Evolutionary conservation across 2,888 invertebrate genomes (phyloP).

Genomic region (Gandaritis pyraliata): DNA sequence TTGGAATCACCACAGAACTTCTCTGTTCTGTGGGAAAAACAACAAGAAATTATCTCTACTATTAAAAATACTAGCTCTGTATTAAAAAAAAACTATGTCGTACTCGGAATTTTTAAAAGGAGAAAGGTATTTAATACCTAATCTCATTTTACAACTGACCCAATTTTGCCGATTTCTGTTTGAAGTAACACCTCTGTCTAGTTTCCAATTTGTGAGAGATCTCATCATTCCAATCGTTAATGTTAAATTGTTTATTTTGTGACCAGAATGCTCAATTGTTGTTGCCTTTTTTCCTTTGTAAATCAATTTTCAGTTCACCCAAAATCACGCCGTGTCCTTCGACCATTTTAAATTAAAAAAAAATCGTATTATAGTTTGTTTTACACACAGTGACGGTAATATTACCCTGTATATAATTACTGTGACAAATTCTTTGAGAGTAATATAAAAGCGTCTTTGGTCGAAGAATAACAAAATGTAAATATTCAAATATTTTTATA

Average conservation of each 20-base stretch:
- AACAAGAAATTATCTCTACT: no score
- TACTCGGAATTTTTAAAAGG: no score
- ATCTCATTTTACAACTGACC: no score
- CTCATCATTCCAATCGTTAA: slow-evolving; percentile 82
- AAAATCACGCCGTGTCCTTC: no score
- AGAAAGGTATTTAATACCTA: no score
- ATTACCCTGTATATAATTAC: slow-evolving; percentile 15
- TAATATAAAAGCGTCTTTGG: slow-evolving; percentile 1
- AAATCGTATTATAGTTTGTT: no score
- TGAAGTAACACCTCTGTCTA: slow-evolving; percentile 20
- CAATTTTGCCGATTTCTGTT: no score
- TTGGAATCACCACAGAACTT: no score
- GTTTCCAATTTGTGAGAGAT: slow-evolving; percentile 61
- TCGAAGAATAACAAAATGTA: slow-evolving; percentile 47
- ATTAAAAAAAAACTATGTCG: no score
- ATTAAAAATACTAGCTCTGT: no score
- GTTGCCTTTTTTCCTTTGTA: slow-evolving; percentile 46
- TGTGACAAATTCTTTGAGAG: background rate
- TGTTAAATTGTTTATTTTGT: slow-evolving; percentile 60
- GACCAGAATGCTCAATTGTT: slow-evolving; percentile 69
- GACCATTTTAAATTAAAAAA: background rate
- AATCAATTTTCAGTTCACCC: slow-evolving; percentile 30
- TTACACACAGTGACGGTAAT: background rate
- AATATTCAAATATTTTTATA: slow-evolving; percentile 56
- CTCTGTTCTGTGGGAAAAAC: no score